These are phyloP conservation scores for Hermaeophaga mercurialis DNA, from an alignment of 2,888 invertebrate species.

Conservation along the genomic window DNA sequence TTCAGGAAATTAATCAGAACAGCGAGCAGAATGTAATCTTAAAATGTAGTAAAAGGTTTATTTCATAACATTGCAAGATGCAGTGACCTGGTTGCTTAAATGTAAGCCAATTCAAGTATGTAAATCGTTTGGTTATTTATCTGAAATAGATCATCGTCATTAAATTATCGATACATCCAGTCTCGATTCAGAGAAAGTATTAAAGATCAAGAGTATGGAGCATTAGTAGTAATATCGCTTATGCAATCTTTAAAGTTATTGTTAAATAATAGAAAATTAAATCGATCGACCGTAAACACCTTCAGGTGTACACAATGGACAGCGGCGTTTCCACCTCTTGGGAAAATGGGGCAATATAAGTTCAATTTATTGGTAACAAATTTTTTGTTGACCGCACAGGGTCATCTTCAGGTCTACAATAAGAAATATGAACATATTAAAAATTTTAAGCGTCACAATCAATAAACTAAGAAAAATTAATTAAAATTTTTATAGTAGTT, in stretches of 20 bases:
- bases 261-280: slow-evolving; percentile 17
- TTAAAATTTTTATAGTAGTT: too few species aligned
- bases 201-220: slow-evolving; percentile 3
- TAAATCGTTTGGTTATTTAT: neutral
- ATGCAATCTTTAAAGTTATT: slow-evolving; percentile 2
- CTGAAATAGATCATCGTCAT: neutral
- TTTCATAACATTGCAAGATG: neutral
- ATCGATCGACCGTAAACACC: slow-evolving; percentile 14
- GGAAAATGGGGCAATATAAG: too few species aligned
- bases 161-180: neutral
- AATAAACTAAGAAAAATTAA: too few species aligned
- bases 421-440: too few species aligned
- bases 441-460: too few species aligned
- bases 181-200: slow-evolving; percentile 7
- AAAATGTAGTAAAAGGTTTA: too few species aligned
- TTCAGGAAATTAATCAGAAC: too few species aligned
- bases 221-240: slow-evolving; percentile 7
- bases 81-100: neutral
- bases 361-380: too few species aligned
- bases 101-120: neutral
- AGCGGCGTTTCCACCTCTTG: neutral
- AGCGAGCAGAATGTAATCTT: too few species aligned
- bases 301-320: neutral
- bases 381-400: too few species aligned
- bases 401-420: too few species aligned